Evolutionary conservation across 2,888 invertebrate species (phyloP).

Genomic region (Pseudeuparius sepicola): DNA sequence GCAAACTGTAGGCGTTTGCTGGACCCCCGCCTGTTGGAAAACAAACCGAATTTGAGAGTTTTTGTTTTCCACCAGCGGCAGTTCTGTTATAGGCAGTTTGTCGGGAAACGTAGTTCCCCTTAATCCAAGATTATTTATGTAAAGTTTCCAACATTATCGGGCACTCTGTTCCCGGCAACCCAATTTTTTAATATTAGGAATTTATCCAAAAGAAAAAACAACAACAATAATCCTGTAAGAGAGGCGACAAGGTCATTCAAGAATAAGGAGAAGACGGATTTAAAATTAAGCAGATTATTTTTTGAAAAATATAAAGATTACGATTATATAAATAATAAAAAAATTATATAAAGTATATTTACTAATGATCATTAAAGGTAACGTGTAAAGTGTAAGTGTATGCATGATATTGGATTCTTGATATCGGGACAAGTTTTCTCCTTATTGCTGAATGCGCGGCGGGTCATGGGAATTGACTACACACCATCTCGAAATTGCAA

Average conservation of each 20-base stretch:
- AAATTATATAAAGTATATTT: conserved; percentile 33
- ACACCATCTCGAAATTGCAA: too few relatives aligned
- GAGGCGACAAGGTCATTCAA: conserved; percentile 39
- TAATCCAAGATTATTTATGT: too few relatives aligned
- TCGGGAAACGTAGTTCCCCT: too few relatives aligned
- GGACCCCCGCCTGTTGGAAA: too few relatives aligned
- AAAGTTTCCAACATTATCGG: too few relatives aligned
- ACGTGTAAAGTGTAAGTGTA: conserved; percentile 35
- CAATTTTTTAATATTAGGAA: conserved; percentile 37
- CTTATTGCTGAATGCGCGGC: conserved; percentile 38
- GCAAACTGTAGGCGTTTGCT: conserved; percentile 36
- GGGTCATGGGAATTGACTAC: too few relatives aligned
- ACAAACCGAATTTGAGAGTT: too few relatives aligned
- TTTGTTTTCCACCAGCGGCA: too few relatives aligned
- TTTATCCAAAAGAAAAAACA: too few relatives aligned
- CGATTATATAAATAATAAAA: conserved; percentile 29
- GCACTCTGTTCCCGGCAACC: conserved; percentile 13
- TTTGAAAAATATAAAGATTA: conserved; percentile 38
- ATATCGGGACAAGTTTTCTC: conserved; percentile 37
- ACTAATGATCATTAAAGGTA: conserved; percentile 35
- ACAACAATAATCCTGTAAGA: conserved; percentile 41
- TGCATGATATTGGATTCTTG: conserved; percentile 36
- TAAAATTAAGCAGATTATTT: conserved; percentile 38
- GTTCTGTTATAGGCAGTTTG: too few relatives aligned
- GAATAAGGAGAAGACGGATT: conserved; percentile 36